Evolutionary conservation across 2,113 vertebrate species (phyloP).

Genomic region (Trinectes maculatus): DNA sequence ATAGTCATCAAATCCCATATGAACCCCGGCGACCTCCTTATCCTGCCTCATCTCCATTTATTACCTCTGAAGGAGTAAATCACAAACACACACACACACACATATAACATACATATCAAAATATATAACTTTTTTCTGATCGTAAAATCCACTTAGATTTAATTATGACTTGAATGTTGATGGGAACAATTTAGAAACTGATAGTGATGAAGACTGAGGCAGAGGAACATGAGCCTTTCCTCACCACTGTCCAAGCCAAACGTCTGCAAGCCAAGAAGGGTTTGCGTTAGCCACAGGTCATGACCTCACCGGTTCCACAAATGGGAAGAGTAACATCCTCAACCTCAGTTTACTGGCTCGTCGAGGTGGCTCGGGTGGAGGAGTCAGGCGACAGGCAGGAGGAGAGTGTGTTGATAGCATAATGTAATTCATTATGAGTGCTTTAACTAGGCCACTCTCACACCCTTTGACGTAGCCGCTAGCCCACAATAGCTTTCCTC

Average conservation of each 20-base stretch:
- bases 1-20: background rate
- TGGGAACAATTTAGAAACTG: background rate
- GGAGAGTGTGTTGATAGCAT: constrained; percentile 23
- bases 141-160: too few relatives aligned
- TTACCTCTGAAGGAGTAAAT: too few relatives aligned
- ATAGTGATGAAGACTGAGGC: background rate
- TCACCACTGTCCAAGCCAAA: background rate
- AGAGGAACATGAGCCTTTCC: too few relatives aligned
- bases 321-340: background rate
- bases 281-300: background rate
- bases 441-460: constrained; percentile 42
- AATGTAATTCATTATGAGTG: constrained; percentile 44
- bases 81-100: too few relatives aligned
- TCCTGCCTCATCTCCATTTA: too few relatives aligned
- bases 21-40: too few relatives aligned
- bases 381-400: constrained; percentile 23
- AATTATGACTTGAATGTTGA: background rate
- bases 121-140: too few relatives aligned
- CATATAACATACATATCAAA: too few relatives aligned
- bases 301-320: background rate
- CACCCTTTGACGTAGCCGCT: constrained; percentile 8
- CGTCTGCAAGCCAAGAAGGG: background rate
- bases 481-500: background rate
- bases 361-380: constrained; percentile 13
- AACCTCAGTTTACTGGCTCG: constrained; percentile 6